phyloP scores from a whole-genome alignment of 2,113 vertebrate genomes.

The Brienomyrus longianalis region DNA sequence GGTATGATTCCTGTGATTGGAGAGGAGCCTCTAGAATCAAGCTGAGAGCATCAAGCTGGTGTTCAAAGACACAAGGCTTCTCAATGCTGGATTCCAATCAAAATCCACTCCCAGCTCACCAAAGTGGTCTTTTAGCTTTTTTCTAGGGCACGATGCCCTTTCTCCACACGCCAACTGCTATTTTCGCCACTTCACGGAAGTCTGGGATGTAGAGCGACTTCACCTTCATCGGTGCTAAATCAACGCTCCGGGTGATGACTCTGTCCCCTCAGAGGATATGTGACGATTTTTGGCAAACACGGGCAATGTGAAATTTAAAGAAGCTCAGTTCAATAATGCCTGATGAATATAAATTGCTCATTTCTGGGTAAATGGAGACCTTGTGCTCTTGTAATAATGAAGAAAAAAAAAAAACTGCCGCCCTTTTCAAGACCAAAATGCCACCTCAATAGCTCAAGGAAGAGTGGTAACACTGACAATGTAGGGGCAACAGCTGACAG shows the following conservation, averaged over 20 bases:
- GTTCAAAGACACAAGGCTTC: neutral
- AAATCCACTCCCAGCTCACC: neutral
- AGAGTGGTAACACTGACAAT: neutral
- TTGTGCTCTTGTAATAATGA: conserved; percentile 16
- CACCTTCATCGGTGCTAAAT: conserved; percentile 1
- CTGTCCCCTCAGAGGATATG: neutral
- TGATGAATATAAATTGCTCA: conserved; percentile 46
- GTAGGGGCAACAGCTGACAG: neutral
- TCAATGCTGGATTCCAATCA: neutral
- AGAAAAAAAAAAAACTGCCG: conserved; percentile 5
- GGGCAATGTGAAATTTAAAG: conserved; percentile 18
- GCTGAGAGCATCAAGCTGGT: neutral
- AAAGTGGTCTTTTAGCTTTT: neutral
- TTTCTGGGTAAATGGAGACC: conserved; percentile 43
- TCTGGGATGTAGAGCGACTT: neutral
- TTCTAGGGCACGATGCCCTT: neutral
- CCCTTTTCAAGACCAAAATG: conserved; percentile 10
- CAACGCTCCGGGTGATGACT: neutral
- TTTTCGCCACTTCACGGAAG: neutral
- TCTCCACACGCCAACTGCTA: neutral
- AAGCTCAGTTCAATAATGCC: conserved; percentile 26
- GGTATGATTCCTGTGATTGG: neutral
- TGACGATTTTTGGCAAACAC: conserved; percentile 16
- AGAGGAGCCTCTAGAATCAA: conserved; percentile 9
- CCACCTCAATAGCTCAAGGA: neutral